Conservation (phyloP, 1,140 invertebrate genomes). For the Harlomillsia oculata region DNA sequence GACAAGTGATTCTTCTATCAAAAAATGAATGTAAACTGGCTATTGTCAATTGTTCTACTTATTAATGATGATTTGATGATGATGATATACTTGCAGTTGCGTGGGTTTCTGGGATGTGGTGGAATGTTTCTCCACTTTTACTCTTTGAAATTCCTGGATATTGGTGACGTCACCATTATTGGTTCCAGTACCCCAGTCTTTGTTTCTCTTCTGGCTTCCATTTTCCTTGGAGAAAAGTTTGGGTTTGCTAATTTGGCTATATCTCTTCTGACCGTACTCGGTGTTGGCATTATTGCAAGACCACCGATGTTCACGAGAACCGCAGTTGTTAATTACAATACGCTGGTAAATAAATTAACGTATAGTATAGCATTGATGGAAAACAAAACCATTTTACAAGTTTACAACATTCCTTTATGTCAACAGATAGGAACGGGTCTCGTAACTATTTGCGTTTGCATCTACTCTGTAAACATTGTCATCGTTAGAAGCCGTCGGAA, state of each 20-base stretch:
- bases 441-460: neutral
- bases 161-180: slow-evolving; percentile 6
- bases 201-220: slow-evolving; percentile 2
- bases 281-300: neutral
- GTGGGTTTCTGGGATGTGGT: neutral
- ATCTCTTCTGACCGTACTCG: neutral
- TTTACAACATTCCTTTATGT: neutral
- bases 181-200: slow-evolving; percentile 1
- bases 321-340: neutral
- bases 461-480: neutral
- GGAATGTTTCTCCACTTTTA: slow-evolving; percentile 1
- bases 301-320: slow-evolving; percentile 1
- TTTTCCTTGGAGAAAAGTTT: slow-evolving; percentile 5
- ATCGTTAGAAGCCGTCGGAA: neutral
- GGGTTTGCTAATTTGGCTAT: neutral
- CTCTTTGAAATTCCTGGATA: neutral
- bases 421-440: neutral
- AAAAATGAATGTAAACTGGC: no score
- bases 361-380: neutral
- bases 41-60: no score
- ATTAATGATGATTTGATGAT: no score
- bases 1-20: no score
- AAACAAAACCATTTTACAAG: no score
- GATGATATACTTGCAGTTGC: no score
- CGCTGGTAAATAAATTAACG: neutral